A percentile compares a stretch with the other conserved stretches of the same genome.
Conservation (phyloP, 30 jellyfish, hydroid and myxozoan genomes). For the Chironex yamaguchii region DNA sequence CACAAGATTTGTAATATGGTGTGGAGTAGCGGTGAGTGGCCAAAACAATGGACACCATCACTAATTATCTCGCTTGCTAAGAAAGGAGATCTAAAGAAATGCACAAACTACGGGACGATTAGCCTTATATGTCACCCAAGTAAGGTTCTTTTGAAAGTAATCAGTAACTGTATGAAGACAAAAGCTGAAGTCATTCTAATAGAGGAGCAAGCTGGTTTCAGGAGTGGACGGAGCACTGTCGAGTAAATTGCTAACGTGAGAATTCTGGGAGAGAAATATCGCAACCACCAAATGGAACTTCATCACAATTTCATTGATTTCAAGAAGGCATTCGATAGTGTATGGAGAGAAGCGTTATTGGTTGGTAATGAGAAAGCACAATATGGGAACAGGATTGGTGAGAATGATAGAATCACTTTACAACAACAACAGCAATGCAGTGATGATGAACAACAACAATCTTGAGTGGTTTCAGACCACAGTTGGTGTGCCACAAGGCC, state of each 20-base stretch:
- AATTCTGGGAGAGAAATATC: slow-evolving; percentile 46
- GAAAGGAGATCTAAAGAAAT: slow-evolving; percentile 48
- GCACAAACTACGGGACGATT: slow-evolving; percentile 56
- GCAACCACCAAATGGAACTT: slow-evolving; percentile 51
- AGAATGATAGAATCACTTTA: slow-evolving; percentile 53
- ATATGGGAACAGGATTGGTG: slow-evolving; percentile 43
- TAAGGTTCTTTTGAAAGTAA: slow-evolving; percentile 36
- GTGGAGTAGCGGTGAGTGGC: slow-evolving; percentile 60
- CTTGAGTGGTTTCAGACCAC: slow-evolving; percentile 54
- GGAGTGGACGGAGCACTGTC: slow-evolving; percentile 67
- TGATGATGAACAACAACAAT: slow-evolving; percentile 9
- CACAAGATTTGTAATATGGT: slow-evolving; percentile 40
- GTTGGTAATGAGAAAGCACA: slow-evolving; percentile 49
- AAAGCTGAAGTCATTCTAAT: slow-evolving; percentile 42
- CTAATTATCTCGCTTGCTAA: slow-evolving; percentile 34
- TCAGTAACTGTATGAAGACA: slow-evolving; percentile 56
- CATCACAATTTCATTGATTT: slow-evolving; percentile 64
- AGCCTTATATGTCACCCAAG: slow-evolving; percentile 68
- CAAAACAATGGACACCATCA: slow-evolving; percentile 55
- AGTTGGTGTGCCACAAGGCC: slow-evolving; percentile 65
- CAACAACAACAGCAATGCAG: slow-evolving; percentile 41
- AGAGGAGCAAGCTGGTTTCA: slow-evolving; percentile 73
- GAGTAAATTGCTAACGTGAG: slow-evolving; percentile 38
- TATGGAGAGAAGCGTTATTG: slow-evolving; percentile 51
- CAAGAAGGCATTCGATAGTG: slow-evolving; percentile 56